phyloP scores from a whole-genome alignment of 2,113 vertebrate genomes.

The Cyprinodon variegatus region DNA sequence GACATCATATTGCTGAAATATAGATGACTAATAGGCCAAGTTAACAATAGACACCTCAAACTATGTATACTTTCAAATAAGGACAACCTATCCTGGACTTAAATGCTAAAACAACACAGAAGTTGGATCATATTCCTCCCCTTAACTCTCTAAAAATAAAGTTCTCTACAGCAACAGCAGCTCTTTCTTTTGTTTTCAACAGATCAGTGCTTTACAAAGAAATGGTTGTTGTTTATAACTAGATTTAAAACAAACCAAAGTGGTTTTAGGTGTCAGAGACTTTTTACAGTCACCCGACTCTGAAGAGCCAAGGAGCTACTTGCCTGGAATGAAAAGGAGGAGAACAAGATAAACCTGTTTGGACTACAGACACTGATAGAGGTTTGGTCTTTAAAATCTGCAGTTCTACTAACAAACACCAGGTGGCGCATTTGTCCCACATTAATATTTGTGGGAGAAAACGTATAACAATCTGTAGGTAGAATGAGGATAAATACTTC shows the following conservation, averaged over 20 bases:
- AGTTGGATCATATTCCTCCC: conserved; percentile 1
- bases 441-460: neutral
- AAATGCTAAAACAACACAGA: conserved; percentile 31
- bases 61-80: conserved; percentile 7
- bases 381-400: conserved; percentile 20
- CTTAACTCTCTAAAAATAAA: neutral
- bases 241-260: neutral
- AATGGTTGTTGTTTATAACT: neutral
- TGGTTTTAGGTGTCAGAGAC: neutral
- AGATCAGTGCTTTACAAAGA: neutral
- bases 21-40: neutral
- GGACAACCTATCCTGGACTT: conserved; percentile 11
- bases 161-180: neutral
- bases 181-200: neutral
- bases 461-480: neutral
- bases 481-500: neutral
- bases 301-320: fast-evolving
- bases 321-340: neutral
- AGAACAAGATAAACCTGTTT: conserved; percentile 8
- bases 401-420: conserved; percentile 54
- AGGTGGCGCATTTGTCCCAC: conserved; percentile 59
- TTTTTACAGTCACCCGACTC: neutral
- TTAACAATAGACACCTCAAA: conserved; percentile 6
- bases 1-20: conserved; percentile 26
- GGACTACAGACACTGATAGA: neutral